A percentile compares a stretch with the other conserved stretches of the same genome.
phyloP scores from a whole-genome alignment of 2,113 vertebrate genomes.

The Chunga burmeisteri region DNA sequence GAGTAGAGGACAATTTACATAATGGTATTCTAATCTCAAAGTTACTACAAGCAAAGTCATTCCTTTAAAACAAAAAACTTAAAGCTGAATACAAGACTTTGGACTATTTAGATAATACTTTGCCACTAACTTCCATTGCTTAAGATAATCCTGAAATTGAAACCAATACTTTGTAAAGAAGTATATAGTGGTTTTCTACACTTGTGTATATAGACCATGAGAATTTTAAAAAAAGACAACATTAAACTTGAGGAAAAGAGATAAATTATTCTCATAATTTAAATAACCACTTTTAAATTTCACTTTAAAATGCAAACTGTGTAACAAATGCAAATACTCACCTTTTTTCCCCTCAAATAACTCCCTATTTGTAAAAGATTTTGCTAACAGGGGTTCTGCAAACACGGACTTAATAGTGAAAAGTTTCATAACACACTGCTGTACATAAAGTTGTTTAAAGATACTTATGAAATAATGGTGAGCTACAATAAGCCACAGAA shows the following conservation, averaged over 20 bases:
- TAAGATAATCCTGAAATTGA: not conserved
- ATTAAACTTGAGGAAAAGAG: not conserved
- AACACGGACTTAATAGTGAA: not conserved
- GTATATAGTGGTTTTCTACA: not conserved
- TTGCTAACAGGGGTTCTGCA: not conserved
- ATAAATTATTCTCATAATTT: not conserved
- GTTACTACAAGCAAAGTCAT: not conserved
- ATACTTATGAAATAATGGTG: not conserved
- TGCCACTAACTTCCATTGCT: not conserved
- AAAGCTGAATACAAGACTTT: not conserved
- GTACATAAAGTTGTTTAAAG: not conserved
- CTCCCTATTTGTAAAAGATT: not conserved
- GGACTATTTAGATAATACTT: not conserved
- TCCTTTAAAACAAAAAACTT: not conserved
- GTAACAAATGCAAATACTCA: slow-evolving; percentile 11
- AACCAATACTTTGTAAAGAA: not conserved
- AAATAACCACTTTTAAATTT: not conserved
- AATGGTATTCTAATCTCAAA: not conserved
- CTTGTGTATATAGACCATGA: not conserved
- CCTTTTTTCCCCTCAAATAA: not conserved
- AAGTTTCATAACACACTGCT: slow-evolving; percentile 18
- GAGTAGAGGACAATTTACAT: not conserved
- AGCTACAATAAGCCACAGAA: not conserved
- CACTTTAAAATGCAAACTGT: not conserved
- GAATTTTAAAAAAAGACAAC: not conserved